A percentile compares a stretch with the other conserved stretches of the same genome.
These are phyloP conservation scores for Ormyrus pomaceus DNA, from an alignment of 2,888 invertebrate species.

Conservation along the genomic window DNA sequence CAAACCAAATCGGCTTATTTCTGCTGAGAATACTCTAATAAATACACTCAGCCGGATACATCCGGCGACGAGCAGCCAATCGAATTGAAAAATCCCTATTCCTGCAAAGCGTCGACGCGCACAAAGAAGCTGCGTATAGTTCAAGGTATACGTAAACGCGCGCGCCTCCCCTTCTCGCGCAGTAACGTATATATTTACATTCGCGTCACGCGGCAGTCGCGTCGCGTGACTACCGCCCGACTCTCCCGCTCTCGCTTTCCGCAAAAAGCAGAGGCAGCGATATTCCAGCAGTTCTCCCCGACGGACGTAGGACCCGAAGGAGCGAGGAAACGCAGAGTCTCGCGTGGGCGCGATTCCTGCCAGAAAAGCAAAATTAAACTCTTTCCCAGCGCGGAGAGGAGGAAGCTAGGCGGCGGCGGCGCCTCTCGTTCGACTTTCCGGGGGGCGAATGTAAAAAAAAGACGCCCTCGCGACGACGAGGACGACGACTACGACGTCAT, in stretches of 20 bases:
- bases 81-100: too few species aligned
- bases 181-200: conserved; percentile 29
- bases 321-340: neutral
- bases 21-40: too few species aligned
- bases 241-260: neutral
- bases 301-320: neutral
- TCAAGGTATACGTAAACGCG: neutral
- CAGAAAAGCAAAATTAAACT: conserved; percentile 25
- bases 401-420: neutral
- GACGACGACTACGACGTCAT: too few species aligned
- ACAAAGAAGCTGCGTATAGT: too few species aligned
- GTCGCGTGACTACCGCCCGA: conserved; percentile 32
- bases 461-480: neutral
- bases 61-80: too few species aligned
- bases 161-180: neutral
- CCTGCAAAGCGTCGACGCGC: too few species aligned
- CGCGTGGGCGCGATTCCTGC: neutral
- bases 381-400: neutral
- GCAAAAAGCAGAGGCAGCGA: too few species aligned
- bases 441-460: neutral
- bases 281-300: neutral
- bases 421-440: too few species aligned
- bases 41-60: too few species aligned
- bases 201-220: conserved; percentile 16
- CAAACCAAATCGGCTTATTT: too few species aligned